Evolutionary conservation across 2,888 invertebrate species (phyloP), one percentile per base, ranked within the genome.

Genomic region (Mesorhabditis spiculigera): DNA sequence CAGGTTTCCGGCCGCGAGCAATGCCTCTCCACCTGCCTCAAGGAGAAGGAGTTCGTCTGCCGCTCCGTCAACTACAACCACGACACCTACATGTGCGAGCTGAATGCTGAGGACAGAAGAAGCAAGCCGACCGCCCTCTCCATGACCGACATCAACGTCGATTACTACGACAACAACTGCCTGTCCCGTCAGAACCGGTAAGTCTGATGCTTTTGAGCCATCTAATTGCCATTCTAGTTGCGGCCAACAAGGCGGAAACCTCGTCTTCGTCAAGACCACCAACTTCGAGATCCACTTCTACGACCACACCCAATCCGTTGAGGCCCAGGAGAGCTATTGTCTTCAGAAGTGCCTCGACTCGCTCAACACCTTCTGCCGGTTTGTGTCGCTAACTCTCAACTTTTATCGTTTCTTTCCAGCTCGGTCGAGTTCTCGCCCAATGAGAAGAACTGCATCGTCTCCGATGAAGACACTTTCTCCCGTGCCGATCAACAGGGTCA

Each of bases 151-250:
- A 77, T 79, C 86, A 87, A 78, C 6, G 86, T 88, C 64, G 89
- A 89, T 79, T 89, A 89, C 82, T 87, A 89, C 83, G 89, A 89
- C 81, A 89, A 89, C 82, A 88, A 89, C 81, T 89, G 89, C 77
- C 87, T 89, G 42, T 86, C 87, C 74, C 87, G 89, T 88, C 79
- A 83, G 78, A 76, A 3, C 16, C 5, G 63, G 63, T 16, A 28
- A 63, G 41, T n/a, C 4, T 5, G 43, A 16, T 3, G 42, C 4
- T 45, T 5, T 5, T 5, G 2, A 43, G 1, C 16, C 28, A 43
- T 10, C 5, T n/a, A 5, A 6, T 4, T 63, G 4, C n/a, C n/a
- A 13, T 13, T 3, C 8, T 50, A 50, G 86, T 43, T 86, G 86
- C 71, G 86, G 86, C n/a, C 81, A 83, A 66, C 78, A 83, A 10